Evolutionary conservation across 2,113 vertebrate species (phyloP).

Genomic region (Corythornis cristatus): DNA sequence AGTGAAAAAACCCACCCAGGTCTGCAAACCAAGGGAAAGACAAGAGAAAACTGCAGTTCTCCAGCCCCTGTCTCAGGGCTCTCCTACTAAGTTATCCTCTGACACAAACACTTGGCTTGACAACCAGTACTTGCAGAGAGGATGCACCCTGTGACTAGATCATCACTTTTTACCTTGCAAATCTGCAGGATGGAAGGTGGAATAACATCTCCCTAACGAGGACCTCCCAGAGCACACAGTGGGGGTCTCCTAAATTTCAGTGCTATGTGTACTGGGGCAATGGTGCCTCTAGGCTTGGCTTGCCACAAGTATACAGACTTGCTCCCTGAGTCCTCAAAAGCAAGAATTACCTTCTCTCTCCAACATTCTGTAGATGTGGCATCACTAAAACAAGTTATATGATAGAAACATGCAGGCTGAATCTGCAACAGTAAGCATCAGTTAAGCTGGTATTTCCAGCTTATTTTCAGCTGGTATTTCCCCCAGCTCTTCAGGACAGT

Average conservation of each 20-base stretch:
- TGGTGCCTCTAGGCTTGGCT: not conserved
- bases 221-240: too few relatives aligned
- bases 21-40: not conserved
- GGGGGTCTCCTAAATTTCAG: not conserved
- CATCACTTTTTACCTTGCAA: not conserved
- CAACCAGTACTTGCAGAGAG: accelerated
- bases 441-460: not conserved
- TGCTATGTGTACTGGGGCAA: not conserved
- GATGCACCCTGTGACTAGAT: not conserved
- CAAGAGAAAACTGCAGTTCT: not conserved
- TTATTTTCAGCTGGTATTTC: not conserved
- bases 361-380: not conserved
- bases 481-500: not conserved
- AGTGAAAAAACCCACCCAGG: too few relatives aligned
- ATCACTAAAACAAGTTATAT: not conserved
- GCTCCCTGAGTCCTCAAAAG: not conserved
- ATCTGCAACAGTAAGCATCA: not conserved
- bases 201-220: not conserved
- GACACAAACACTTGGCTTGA: not conserved
- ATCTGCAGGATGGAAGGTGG: not conserved
- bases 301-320: not conserved
- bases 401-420: not conserved
- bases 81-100: not conserved
- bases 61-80: accelerated
- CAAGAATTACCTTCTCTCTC: not conserved